Evolutionary conservation across 2,888 invertebrate species (phyloP), one percentile per base, ranked within the genome.

Genomic region (Drosophila paracracens): DNA sequence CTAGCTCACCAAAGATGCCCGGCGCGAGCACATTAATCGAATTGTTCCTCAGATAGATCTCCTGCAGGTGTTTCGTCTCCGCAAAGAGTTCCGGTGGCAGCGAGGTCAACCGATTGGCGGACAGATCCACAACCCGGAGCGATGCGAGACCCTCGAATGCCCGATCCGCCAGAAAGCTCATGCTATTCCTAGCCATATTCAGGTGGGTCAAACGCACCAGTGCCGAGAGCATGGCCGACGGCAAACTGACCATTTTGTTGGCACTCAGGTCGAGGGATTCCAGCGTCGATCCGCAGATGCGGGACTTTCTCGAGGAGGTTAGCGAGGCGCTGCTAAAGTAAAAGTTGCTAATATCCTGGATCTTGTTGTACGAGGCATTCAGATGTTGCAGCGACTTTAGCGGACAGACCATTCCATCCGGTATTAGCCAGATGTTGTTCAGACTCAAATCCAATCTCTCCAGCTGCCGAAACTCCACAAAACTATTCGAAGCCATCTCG

Each of bases 1-100:
- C 96, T 79, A 98, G 94, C 91, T 97, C 96, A 51, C 96, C 95
- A 91, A 98, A 97, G 69, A 98, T 94, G 62, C 96, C 97, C 1
- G 97, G 97, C 79, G 97, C 97, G 83, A 98, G 94, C 35, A 96
- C 96, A 92, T 96, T 96, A 88, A 98, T 96, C 63, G 97, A 97
- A 94, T 98, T 98, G 94, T 98, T 98, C 93, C 97, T 96, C 90
- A 98, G 94, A 94, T 97, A 96, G 92, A 98, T 96, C 94, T 98
- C 98, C 94, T 96, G 96, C 85, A 98, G 95, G 81, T 96, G 96
- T 81, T 96, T 96, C 67, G 96, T 95, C 89, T 97, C 97, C 91
- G 95, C 95, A 91, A 98, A 98, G 76, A 98, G 94, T 91, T 96
- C 96, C 83, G 97, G 95, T 36, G 98, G 98, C 82, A 99, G 94